Conservation (phyloP, 2,888 invertebrate genomes). For the Brachyopa scutellaris region DNA sequence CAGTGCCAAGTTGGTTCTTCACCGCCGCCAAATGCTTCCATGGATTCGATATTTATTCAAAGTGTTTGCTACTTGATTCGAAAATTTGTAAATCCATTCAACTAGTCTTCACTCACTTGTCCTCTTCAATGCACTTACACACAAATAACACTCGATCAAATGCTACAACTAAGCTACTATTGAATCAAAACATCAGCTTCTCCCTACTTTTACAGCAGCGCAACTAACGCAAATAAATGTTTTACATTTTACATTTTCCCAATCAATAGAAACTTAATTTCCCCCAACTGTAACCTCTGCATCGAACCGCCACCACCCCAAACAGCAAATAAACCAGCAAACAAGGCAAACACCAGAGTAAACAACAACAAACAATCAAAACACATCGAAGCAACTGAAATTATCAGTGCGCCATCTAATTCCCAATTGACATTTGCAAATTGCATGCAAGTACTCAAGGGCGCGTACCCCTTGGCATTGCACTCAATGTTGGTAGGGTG, state of each 20-base stretch:
- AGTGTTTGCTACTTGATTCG: no score
- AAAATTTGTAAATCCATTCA: no score
- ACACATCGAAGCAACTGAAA: slow-evolving; percentile 60
- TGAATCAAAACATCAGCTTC: slow-evolving; percentile 5
- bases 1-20: no score
- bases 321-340: slow-evolving; percentile 3
- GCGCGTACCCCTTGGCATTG: background rate
- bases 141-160: no score
- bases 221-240: slow-evolving; percentile 37
- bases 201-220: slow-evolving; percentile 16
- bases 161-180: background rate
- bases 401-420: slow-evolving; percentile 70
- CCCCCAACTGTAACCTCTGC: slow-evolving; percentile 7
- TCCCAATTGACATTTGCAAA: slow-evolving; percentile 70
- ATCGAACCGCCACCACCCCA: no score
- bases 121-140: no score
- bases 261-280: slow-evolving; percentile 44
- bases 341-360: slow-evolving; percentile 35
- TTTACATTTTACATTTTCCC: slow-evolving; percentile 33
- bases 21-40: no score
- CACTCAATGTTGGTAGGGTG: no score
- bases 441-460: slow-evolving; percentile 43
- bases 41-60: no score
- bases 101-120: no score
- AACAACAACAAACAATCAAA: slow-evolving; percentile 60